Evolutionary conservation across 2,888 invertebrate genomes (phyloP).

Genomic region (Villa cingulata): DNA sequence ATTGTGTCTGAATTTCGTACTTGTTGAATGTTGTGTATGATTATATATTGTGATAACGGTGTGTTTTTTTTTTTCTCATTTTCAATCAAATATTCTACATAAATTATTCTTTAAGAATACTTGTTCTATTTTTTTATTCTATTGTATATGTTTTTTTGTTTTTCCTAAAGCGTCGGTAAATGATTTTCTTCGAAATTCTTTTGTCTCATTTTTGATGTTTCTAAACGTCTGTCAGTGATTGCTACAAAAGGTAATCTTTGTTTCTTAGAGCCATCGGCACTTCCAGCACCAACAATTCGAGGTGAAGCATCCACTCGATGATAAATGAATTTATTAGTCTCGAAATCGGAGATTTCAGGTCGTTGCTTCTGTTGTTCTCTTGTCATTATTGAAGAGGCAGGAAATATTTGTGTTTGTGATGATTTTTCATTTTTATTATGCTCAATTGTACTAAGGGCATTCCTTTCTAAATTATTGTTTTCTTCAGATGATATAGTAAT

Average conservation of each 20-base stretch:
- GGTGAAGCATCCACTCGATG: conserved; percentile 31
- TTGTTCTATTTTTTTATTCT: too few species aligned
- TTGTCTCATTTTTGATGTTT: conserved; percentile 25
- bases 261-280: conserved; percentile 22
- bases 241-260: conserved; percentile 34
- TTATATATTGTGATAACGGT: too few species aligned
- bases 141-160: conserved; percentile 11
- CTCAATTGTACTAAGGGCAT: not conserved
- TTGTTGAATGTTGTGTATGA: too few species aligned
- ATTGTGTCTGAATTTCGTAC: too few species aligned
- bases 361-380: not conserved
- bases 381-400: not conserved
- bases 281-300: conserved; percentile 23
- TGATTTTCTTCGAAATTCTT: conserved; percentile 33
- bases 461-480: not conserved
- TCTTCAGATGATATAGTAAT: conserved; percentile 19
- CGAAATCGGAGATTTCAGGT: conserved; percentile 11
- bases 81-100: too few species aligned
- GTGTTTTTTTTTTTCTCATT: too few species aligned
- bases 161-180: conserved; percentile 36
- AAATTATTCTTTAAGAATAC: too few species aligned
- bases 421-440: not conserved
- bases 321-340: conserved; percentile 30
- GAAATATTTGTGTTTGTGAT: not conserved
- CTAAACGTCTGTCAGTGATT: conserved; percentile 34